Base-by-base conservation (phyloP, 1,140 invertebrate species). In the Drosophila ironensis region DNA sequence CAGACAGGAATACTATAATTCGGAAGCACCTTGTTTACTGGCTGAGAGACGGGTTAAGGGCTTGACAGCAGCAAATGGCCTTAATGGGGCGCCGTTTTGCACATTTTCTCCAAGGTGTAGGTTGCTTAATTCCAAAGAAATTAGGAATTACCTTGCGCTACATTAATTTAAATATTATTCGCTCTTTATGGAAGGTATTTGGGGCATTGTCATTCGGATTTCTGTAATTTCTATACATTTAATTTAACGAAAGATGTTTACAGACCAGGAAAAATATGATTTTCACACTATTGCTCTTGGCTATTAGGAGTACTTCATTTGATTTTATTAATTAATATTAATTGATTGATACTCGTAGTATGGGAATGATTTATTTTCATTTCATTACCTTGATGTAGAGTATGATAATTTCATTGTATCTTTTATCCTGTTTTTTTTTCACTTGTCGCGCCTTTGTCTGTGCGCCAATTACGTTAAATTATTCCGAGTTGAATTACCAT, bases 401-500 rank as follows among this genome's bases (percentile, higher is more conserved):
- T 66, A 52, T 52, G 22, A 35, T 44, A 25, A 37, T 35, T 42
- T 66, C 59, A 42, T 50, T 22, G 12, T n/a, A 27, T 24, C 19
- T 25, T n/a, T 22, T 24, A 11, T 11, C 6, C 35, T 20, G 27
- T 9, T 28, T 33, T 60, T 33, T 60, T 52, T 25, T 51, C 22
- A 20, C 16, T 17, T 44, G 50, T 40, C 33, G 35, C 44, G 60
- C 28, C 67, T 33, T 63, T 46, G 41, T 44, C 41, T 59, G 50
- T 59, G 73, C 66, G 66, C 67, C 78, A 84, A 86, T 84, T 78
- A 78, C 71, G 60, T 61, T 86, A 69, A 53, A 84, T 84, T 74
- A 73, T 63, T 56, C 78, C 68, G 50, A 52, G 41, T 52, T 30
- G 69, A 86, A 84, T 86, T 78, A 72, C 69, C 80, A 78, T 78